Conservation (phyloP, 2,113 vertebrate species). For the Nothobranchius furzeri region DNA sequence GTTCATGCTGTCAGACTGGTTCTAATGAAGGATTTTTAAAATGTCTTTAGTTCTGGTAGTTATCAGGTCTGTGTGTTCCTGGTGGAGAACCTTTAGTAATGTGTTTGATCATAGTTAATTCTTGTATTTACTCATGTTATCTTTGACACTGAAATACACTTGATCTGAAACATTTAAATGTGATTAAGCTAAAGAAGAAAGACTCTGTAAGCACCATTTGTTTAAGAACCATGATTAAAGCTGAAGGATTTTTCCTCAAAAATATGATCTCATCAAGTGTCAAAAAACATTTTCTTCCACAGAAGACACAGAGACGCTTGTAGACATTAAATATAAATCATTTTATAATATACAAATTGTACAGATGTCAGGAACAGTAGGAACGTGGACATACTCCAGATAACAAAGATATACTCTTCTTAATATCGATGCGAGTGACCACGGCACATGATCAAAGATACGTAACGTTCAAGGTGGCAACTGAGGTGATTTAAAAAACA, state of each 20-base stretch:
- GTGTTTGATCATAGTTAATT: no score
- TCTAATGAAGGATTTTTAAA: no score
- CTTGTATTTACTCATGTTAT: no score
- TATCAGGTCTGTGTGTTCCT: no score
- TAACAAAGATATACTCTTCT: constrained; percentile 60
- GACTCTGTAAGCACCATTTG: neutral
- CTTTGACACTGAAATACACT: no score
- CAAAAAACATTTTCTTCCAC: neutral
- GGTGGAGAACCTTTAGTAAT: no score
- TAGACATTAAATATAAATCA: constrained; percentile 83
- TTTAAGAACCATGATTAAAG: neutral
- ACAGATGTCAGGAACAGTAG: constrained; percentile 77
- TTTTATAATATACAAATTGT: constrained; percentile 86
- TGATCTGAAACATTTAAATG: no score
- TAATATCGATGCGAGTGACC: constrained; percentile 50
- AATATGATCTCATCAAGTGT: neutral
- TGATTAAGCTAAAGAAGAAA: no score
- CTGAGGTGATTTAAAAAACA: constrained; percentile 58
- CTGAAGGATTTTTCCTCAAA: neutral
- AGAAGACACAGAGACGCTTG: constrained; percentile 53
- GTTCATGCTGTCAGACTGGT: no score
- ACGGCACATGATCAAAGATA: constrained; percentile 67
- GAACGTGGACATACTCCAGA: constrained; percentile 60
- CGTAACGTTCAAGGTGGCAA: constrained; percentile 70
- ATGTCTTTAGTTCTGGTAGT: no score